A percentile compares a stretch with the other conserved stretches of the same genome.
Conservation (phyloP, 2,113 vertebrate genomes). For the Psophia crepitans region DNA sequence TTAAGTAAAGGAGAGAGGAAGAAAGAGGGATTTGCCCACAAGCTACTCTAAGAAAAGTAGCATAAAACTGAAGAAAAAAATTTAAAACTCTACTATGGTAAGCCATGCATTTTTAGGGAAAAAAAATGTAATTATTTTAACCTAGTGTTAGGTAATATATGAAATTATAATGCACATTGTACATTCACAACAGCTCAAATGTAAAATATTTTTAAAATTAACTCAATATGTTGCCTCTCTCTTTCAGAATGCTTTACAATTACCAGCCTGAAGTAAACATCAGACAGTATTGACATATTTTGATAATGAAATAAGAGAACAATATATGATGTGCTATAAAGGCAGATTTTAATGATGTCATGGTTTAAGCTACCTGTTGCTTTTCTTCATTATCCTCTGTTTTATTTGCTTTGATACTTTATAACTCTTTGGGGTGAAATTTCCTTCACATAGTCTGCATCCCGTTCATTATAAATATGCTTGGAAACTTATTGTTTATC, state of each 20-base stretch:
- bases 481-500: background rate
- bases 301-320: background rate
- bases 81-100: background rate
- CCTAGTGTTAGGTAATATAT: background rate
- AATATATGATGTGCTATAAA: background rate
- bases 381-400: background rate
- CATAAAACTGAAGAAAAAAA: background rate
- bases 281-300: background rate
- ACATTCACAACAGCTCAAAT: background rate
- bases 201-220: background rate
- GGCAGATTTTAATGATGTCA: background rate
- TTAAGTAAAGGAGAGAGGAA: background rate
- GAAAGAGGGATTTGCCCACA: background rate
- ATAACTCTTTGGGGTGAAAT: background rate
- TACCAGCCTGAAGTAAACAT: background rate
- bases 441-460: background rate
- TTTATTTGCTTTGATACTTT: background rate
- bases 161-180: background rate
- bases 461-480: accelerated
- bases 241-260: background rate
- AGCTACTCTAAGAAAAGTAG: background rate
- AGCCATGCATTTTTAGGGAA: background rate
- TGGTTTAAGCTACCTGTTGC: background rate
- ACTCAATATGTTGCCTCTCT: background rate
- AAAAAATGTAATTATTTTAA: background rate